Evolutionary conservation across 2,113 vertebrate species (phyloP).

Genomic region (Gallinago paraguaiae): DNA sequence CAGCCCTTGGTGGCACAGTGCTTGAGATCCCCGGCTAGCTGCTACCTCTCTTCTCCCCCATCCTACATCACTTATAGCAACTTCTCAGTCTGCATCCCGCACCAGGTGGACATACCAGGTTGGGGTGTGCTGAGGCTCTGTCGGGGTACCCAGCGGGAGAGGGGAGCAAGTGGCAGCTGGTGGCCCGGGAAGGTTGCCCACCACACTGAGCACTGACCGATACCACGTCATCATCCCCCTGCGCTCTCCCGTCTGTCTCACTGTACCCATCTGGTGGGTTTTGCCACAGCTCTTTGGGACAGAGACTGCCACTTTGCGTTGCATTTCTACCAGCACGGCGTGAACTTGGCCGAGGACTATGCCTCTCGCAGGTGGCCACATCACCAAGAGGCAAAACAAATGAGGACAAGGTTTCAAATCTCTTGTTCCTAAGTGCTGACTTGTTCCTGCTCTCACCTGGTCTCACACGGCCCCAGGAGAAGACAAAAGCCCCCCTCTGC

Average conservation of each 20-base stretch:
- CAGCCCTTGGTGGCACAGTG: fast-evolving
- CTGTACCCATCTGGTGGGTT: neutral
- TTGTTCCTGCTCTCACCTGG: neutral
- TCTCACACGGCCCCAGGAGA: neutral
- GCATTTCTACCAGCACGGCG: neutral
- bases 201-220: neutral
- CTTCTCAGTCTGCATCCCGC: neutral
- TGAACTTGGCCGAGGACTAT: neutral
- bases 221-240: neutral
- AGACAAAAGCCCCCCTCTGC: neutral
- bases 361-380: neutral
- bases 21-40: neutral
- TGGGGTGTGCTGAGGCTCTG: fast-evolving
- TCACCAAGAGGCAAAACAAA: neutral
- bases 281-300: neutral
- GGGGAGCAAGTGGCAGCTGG: neutral
- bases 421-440: neutral
- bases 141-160: fast-evolving
- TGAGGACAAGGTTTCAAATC: neutral
- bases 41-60: neutral
- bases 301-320: neutral
- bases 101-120: neutral
- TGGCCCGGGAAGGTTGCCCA: neutral
- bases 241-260: neutral
- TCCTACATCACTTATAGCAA: neutral